Evolutionary conservation across 2,888 invertebrate species (phyloP), one percentile per base, ranked within the genome.

Genomic region (Caenorhabditis sp.): DNA sequence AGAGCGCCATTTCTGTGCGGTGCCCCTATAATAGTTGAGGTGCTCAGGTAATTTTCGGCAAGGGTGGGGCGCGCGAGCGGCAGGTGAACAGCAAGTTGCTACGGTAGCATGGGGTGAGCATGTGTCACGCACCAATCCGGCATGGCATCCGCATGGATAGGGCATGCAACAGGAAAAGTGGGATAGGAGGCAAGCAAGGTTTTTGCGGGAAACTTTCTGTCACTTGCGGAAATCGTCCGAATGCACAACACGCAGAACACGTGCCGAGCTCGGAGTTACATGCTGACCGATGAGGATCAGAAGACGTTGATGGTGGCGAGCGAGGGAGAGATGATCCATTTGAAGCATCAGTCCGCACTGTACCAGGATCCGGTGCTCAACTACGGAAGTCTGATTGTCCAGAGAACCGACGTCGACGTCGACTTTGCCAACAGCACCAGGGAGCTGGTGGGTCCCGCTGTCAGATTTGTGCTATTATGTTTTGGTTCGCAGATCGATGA

Each of bases 341-440:
- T 70, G 37, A 27, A 24, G 13, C 8, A 45, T 3, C n/a, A 11
- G 0, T 0, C 27, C 6, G 15, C 59, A 13, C 11, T 70, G n/a
- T 26, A 24, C 15, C 37, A 32, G 22, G 52, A 59, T 61, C 24
- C 11, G n/a, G 35, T 30, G 15, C 35, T 70, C 45, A 70, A 61
- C 13, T 70, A 53, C 46, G 70, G 70, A 11, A 59, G 46, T 39
- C 30, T 70, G 59, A 61, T 70, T 27, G 35, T 52, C 26, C 37
- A 61, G 24, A 24, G 70, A n/a, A 59, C 39, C 1, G 15, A 26
- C 1, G 24, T 15, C n/a, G 39, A 26, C 9, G 24, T 39, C n/a
- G 39, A 53, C n/a, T 24, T 35, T 7, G 17, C 9, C 8, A 35
- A 13, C 13, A 52, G 35, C 11, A 5, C 5, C 6, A 26, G 39